phyloP scores from a whole-genome alignment of 1,140 invertebrate species.

The Tribolium castaneum region DNA sequence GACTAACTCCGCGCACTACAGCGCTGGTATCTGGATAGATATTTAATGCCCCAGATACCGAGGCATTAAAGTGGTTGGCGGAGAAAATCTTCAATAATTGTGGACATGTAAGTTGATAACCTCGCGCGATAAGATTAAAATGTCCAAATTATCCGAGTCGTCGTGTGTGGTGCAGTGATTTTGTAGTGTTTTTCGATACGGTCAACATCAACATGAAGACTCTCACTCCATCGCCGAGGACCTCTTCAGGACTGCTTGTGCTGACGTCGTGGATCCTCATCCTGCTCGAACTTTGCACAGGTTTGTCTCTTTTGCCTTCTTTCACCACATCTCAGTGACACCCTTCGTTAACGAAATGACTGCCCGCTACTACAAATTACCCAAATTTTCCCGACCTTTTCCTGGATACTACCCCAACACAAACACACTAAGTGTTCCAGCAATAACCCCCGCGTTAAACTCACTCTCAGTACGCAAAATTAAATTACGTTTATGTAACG shows the following conservation, averaged over 20 bases:
- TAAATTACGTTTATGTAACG: constrained; percentile 17
- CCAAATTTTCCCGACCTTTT: constrained; percentile 27
- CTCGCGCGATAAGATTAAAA: constrained; percentile 24
- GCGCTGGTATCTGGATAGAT: constrained; percentile 43
- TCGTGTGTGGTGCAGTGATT: constrained; percentile 52
- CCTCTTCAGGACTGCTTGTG: constrained; percentile 46
- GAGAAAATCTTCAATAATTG: constrained; percentile 33
- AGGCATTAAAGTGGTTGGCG: constrained; percentile 41
- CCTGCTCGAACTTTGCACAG: constrained; percentile 55
- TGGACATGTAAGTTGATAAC: constrained; percentile 41
- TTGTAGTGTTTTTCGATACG: constrained; percentile 33
- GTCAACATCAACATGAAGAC: constrained; percentile 43
- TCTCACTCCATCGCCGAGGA: constrained; percentile 39
- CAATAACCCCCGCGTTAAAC: constrained; percentile 22
- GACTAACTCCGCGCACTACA: constrained; percentile 32
- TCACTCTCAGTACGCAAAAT: constrained; percentile 18
- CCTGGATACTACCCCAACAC: constrained; percentile 15
- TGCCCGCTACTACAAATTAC: constrained; percentile 28
- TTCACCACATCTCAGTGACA: constrained; percentile 11
- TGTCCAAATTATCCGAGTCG: constrained; percentile 19
- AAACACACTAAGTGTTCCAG: constrained; percentile 16
- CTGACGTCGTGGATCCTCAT: constrained; percentile 54
- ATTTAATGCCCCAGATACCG: constrained; percentile 51
- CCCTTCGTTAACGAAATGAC: constrained; percentile 33
- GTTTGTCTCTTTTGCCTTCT: constrained; percentile 44